Evolutionary conservation across 2,888 invertebrate genomes (phyloP), one percentile per base, ranked within the genome.

Genomic region (Eumerus sabulonum): DNA sequence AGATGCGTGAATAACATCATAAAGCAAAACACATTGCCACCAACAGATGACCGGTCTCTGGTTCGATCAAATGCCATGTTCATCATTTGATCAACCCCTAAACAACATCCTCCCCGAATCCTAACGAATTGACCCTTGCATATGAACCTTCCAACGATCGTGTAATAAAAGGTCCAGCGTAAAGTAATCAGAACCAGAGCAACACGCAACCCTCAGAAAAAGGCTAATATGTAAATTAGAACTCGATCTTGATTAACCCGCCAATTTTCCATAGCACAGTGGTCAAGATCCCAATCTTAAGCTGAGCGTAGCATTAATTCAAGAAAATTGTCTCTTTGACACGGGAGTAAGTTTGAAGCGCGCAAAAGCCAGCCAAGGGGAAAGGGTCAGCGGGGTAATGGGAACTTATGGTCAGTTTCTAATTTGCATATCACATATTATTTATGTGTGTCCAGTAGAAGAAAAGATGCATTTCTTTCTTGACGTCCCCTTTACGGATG

Each of bases 191-290:
- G 74, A 79, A 79, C 36, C 63, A 79, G 79, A 79, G 79, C 79
- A 79, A 53, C 13, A 9, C 9, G 9, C 36, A 60, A 74, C 59
- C 76, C 57, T 7, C 40, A 44, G 44, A 44, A 56, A n/a, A 27
- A 48, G 76, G 72, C 60, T 66, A 66, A 74, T 79, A 79, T 79
- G 79, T 62, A 79, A 79, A 79, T 79, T 47, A 70, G 40, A 74
- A 70, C 79, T 74, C 74, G 74, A 79, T 79, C 74, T 74, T 79
- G 79, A 79, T 79, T 79, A 79, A 79, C 79, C 79, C 79, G 79
- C 79, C 79, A 79, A 79, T 79, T 79, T 79, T 79, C 79, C 68
- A 70, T 79, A 56, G 68, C 74, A 27, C 74, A 79, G 79, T 79
- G 79, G 79, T 79, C 79, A 79, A 79, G 76, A 74, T 79, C 63